Percentiles rank a stretch among this genome's conserved stretches.
Evolutionary conservation across 1,140 invertebrate species (phyloP).

Genomic region (Lanistes nyassanus): DNA sequence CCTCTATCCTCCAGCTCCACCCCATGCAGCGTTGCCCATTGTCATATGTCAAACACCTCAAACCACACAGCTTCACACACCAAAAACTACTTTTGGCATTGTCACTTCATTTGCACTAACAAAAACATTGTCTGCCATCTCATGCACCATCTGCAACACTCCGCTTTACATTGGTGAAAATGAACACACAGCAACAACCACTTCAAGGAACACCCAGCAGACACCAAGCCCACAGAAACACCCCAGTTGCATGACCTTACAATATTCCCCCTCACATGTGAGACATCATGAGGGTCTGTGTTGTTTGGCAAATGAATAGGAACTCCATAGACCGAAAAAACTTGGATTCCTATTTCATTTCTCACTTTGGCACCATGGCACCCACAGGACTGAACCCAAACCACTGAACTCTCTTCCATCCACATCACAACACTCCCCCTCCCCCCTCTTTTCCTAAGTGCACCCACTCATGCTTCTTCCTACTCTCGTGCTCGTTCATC

Average conservation of each 20-base stretch:
- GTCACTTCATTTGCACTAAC: too few relatives aligned
- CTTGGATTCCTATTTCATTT: too few relatives aligned
- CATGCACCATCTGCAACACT: background rate
- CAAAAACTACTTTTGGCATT: background rate
- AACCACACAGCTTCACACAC: background rate
- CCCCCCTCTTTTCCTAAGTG: background rate
- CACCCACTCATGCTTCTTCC: background rate
- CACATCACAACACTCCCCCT: background rate
- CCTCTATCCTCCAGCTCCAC: background rate
- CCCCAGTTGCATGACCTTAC: background rate
- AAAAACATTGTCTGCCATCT: background rate
- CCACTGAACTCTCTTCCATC: too few relatives aligned
- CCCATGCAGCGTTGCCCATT: background rate
- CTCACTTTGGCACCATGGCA: too few relatives aligned
- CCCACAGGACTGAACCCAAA: too few relatives aligned
- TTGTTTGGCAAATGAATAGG: too few relatives aligned
- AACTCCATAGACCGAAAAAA: too few relatives aligned
- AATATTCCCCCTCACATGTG: background rate
- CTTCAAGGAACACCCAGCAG: too few relatives aligned
- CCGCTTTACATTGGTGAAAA: slow-evolving; percentile 15
- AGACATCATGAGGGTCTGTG: too few relatives aligned
- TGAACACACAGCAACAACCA: background rate
- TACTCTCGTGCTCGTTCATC: background rate
- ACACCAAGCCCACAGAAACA: background rate
- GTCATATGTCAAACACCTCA: background rate